A percentile compares a stretch with the other conserved stretches of the same genome.
Evolutionary conservation across 2,797 vertebrate genomes (phyloP).

Genomic region (Remorina albescens): DNA sequence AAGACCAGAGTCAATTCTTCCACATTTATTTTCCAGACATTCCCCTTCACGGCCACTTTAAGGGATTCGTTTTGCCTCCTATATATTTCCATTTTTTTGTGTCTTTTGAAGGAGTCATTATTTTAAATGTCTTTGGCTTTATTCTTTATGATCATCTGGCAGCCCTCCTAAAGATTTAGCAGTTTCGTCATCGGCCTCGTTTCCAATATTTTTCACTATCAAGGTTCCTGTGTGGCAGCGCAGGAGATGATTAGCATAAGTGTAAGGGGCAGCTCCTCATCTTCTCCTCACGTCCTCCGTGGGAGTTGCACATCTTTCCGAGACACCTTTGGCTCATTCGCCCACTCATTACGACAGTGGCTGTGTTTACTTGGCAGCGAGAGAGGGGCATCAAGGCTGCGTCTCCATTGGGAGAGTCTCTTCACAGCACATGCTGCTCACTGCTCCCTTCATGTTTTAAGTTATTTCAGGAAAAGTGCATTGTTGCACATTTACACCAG

Average conservation of each 20-base stretch:
- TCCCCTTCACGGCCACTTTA: slow-evolving; percentile 19
- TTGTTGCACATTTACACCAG: neutral
- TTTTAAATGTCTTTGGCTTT: slow-evolving; percentile 37
- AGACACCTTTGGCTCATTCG: slow-evolving; percentile 36
- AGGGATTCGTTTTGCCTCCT: slow-evolving; percentile 4
- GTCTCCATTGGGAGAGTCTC: slow-evolving; percentile 2
- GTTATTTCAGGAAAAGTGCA: neutral
- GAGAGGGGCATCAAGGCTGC: slow-evolving; percentile 16
- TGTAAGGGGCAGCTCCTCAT: neutral
- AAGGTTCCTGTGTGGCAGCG: neutral
- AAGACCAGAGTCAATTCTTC: slow-evolving; percentile 5
- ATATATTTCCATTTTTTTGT: slow-evolving; percentile 11
- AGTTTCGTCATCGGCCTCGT: slow-evolving; percentile 7
- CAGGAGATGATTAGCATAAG: slow-evolving; percentile 19
- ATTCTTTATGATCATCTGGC: slow-evolving; percentile 25
- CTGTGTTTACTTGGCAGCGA: neutral
- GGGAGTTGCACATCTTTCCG: slow-evolving; percentile 19
- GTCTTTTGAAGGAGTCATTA: neutral
- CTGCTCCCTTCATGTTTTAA: neutral
- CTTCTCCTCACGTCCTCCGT: neutral
- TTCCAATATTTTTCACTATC: slow-evolving; percentile 2
- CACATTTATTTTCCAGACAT: slow-evolving; percentile 6
- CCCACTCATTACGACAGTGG: slow-evolving; percentile 26
- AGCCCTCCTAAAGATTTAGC: slow-evolving; percentile 25
- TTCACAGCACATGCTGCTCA: neutral